These are phyloP conservation scores for Brachyrhaphis roseni DNA, from an alignment of 2,797 vertebrate genomes.

Conservation along the genomic window DNA sequence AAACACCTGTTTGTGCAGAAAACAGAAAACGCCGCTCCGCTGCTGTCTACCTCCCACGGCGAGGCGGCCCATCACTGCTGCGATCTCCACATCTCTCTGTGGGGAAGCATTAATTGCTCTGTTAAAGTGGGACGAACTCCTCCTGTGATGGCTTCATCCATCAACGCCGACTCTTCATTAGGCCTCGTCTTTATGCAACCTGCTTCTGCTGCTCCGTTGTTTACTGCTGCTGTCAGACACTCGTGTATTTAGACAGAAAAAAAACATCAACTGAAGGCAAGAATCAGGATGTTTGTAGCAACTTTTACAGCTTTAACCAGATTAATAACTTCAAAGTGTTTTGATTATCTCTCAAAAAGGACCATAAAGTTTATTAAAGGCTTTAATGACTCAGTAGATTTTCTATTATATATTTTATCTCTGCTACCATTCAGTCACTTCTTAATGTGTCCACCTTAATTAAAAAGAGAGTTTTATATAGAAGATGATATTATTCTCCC, in stretches of 20 bases:
- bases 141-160: background rate
- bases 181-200: background rate
- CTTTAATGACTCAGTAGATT: background rate
- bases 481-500: background rate
- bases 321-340: background rate
- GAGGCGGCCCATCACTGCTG: conserved; percentile 4
- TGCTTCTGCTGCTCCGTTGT: background rate
- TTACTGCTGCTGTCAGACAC: background rate
- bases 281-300: background rate
- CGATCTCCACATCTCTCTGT: conserved; percentile 5
- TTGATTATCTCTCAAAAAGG: background rate
- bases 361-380: background rate
- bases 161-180: background rate
- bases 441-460: background rate
- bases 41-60: background rate
- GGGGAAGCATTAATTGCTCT: conserved; percentile 6
- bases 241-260: background rate
- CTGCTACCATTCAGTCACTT: background rate
- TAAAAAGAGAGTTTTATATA: background rate
- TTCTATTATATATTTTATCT: background rate
- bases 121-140: background rate
- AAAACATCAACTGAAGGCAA: background rate
- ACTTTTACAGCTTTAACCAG: background rate
- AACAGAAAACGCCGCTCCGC: conserved; percentile 1
- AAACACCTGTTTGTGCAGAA: conserved; percentile 3